These are phyloP conservation scores for Bradysia coprophila DNA, from an alignment of 1,140 invertebrate species.

Conservation along the genomic window DNA sequence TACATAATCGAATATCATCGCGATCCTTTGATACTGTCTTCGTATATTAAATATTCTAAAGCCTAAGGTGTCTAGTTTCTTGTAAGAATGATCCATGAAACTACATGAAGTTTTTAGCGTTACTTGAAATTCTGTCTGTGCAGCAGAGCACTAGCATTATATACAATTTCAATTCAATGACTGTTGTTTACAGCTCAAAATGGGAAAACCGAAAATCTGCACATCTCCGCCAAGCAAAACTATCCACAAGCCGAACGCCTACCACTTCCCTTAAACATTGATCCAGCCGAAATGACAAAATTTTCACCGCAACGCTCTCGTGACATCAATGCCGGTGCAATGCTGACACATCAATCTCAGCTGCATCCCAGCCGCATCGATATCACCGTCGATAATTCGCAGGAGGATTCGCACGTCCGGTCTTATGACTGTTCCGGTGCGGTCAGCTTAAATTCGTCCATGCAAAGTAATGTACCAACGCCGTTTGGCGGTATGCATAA, in stretches of 20 bases:
- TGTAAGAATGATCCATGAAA: too few species aligned
- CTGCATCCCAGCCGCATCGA: constrained; percentile 12
- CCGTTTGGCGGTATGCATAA: constrained; percentile 38
- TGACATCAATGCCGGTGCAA: constrained; percentile 35
- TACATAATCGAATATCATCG: too few species aligned
- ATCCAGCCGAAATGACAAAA: constrained; percentile 35
- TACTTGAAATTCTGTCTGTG: too few species aligned
- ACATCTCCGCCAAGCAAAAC: constrained; percentile 4
- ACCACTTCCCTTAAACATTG: constrained; percentile 31
- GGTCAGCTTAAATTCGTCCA: constrained; percentile 42
- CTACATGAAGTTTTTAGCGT: too few species aligned
- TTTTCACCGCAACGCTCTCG: constrained; percentile 38
- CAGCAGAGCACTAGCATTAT: too few species aligned
- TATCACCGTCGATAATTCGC: constrained; percentile 6
- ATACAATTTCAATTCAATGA: too few species aligned
- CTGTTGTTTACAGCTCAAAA: background rate
- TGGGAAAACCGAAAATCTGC: background rate
- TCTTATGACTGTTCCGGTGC: constrained; percentile 49
- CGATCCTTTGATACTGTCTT: too few species aligned
- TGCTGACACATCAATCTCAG: constrained; percentile 23
- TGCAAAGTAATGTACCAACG: constrained; percentile 54
- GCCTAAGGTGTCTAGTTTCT: too few species aligned
- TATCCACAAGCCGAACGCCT: constrained; percentile 20
- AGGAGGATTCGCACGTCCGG: constrained; percentile 32
- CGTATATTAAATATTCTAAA: too few species aligned